phyloP scores from a whole-genome alignment of 2,113 vertebrate species.

The Nesogale talazaci region DNA sequence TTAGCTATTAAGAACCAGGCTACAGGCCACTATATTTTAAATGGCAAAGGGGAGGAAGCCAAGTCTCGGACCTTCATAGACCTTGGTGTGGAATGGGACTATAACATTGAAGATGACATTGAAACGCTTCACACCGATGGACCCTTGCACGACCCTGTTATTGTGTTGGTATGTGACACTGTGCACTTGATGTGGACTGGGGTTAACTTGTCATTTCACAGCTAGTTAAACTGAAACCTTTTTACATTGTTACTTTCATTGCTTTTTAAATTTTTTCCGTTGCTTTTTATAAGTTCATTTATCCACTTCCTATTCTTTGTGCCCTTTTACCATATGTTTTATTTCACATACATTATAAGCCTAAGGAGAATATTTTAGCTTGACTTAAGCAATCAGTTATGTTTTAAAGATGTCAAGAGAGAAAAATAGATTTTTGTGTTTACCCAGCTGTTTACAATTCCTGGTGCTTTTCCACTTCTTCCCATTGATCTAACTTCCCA shows the following conservation, averaged over 20 bases:
- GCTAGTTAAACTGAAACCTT: not conserved
- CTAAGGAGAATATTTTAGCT: not conserved
- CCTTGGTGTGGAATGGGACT: constrained; percentile 97
- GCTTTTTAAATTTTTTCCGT: not conserved
- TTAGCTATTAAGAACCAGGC: constrained; percentile 99
- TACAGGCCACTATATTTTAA: constrained; percentile 97
- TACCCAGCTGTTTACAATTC: constrained; percentile 1
- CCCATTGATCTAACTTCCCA: not conserved
- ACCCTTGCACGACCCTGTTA: constrained; percentile 93
- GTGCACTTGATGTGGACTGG: fast-evolving
- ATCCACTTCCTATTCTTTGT: not conserved
- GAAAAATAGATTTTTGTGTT: not conserved
- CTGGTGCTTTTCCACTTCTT: not conserved
- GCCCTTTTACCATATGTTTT: not conserved
- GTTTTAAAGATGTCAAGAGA: constrained; percentile 1
- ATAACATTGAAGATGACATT: constrained; percentile 91
- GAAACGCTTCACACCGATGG: constrained; percentile 96
- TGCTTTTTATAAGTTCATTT: constrained; percentile 35
- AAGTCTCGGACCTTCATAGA: constrained; percentile 95
- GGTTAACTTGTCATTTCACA: not conserved
- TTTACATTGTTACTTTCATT: not conserved
- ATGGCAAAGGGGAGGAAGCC: constrained; percentile 94
- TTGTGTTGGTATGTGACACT: constrained; percentile 93
- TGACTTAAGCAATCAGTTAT: constrained; percentile 1
- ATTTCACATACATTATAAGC: not conserved